Evolutionary conservation across 2,797 vertebrate species (phyloP).

Genomic region (Anguilla megastoma): DNA sequence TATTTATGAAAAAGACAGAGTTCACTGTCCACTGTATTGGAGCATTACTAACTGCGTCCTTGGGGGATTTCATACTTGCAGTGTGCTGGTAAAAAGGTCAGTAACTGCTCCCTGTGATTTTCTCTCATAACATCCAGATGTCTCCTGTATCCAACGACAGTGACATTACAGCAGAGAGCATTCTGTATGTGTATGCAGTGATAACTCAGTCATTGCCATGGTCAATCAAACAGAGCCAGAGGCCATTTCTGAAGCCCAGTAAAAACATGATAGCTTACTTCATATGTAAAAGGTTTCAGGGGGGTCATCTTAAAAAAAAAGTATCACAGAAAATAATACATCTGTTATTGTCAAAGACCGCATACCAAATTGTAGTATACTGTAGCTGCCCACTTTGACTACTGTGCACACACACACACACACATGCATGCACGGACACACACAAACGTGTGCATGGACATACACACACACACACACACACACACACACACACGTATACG

Average conservation of each 20-base stretch:
- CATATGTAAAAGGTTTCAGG: neutral
- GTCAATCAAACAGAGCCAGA: neutral
- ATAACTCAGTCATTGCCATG: neutral
- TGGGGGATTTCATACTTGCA: neutral
- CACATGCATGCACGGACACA: neutral
- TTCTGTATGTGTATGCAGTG: neutral
- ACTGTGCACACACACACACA: no score
- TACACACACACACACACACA: no score
- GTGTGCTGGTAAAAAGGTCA: neutral
- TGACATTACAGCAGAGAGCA: neutral
- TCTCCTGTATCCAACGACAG: neutral
- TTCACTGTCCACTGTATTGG: neutral
- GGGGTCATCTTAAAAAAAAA: neutral
- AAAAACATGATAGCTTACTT: neutral
- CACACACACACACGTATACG: neutral
- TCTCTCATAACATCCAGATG: no score
- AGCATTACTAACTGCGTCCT: neutral
- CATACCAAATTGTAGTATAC: no score
- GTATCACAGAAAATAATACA: neutral
- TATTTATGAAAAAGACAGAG: neutral
- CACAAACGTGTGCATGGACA: no score
- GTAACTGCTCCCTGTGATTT: neutral
- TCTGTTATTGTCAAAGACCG: no score
- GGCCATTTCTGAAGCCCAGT: neutral
- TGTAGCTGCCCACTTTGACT: no score